Evolutionary conservation across 2,797 vertebrate genomes (phyloP).

Genomic region (Hydrophis major): DNA sequence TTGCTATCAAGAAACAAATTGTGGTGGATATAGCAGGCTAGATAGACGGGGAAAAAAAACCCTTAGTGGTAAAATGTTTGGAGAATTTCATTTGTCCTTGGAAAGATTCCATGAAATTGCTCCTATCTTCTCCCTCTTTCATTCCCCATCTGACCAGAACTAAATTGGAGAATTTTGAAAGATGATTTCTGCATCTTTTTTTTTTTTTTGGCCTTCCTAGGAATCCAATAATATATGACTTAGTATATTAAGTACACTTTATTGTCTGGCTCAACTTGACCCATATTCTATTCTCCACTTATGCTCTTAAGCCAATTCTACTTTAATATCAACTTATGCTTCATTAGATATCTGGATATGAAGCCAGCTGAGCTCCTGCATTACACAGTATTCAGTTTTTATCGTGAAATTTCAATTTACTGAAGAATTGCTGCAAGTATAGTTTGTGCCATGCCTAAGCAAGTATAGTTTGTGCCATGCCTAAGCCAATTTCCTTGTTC

Average conservation of each 20-base stretch:
- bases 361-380: neutral
- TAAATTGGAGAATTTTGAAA: neutral
- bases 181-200: neutral
- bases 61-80: neutral
- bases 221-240: neutral
- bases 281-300: neutral
- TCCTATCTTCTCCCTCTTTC: neutral
- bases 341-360: neutral
- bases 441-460: neutral
- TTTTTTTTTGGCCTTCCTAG: neutral
- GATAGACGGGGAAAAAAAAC: rapidly evolving
- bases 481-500: neutral
- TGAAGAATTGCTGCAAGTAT: neutral
- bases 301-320: neutral
- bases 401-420: neutral
- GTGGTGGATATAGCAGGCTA: neutral
- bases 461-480: neutral
- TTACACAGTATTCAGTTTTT: neutral
- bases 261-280: neutral
- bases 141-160: neutral
- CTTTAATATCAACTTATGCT: neutral
- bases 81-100: neutral
- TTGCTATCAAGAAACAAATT: neutral
- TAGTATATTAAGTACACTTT: neutral
- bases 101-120: neutral